Evolutionary conservation across 2,888 invertebrate species (phyloP), one percentile per base, ranked within the genome.

Genomic region (Galeruca laticollis): DNA sequence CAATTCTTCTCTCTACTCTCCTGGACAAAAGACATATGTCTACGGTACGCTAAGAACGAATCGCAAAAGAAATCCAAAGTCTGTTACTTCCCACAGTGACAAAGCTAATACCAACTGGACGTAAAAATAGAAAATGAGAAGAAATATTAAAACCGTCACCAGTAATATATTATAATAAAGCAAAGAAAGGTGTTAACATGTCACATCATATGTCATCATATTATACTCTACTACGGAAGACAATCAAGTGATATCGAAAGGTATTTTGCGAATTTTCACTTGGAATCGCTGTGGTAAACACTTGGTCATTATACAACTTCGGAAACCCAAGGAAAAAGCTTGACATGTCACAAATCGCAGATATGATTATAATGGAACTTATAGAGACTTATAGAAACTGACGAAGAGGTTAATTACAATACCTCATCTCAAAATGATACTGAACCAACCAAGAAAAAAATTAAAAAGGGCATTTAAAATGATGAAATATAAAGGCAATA

Each of bases 121-220:
- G 31, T 26, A 61, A 56, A 66, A 67, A 60, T 49, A 40, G 52
- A 56, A 63, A 72, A 64, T 64, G 65, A 37, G 65, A 70, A 56
- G 68, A 72, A 18, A 49, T 73, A 56, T 31, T 70, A 31, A 73
- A 73, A 68, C 75, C 70, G n/a, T n/a, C n/a, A n/a, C n/a, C n/a
- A n/a, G n/a, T n/a, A n/a, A n/a, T n/a, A n/a, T n/a, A n/a, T n/a
- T 74, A 74, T 43, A 73, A 73, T 40, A 70, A 65, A 59, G 65
- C 70, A 20, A 73, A 73, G 56, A 70, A 71, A 65, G 70, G 69
- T 18, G 68, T 70, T n/a, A n/a, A 49, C 49, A 49, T 61, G 49
- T 21, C 49, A 49, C 26, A 56, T 31, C 56, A 56, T 6, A 56
- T 56, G 33, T 56, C 56, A 3, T 56, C 56, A 11, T 56, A 56